Conservation (phyloP, 1,140 invertebrate genomes). For the Pollicipes pollicipes region DNA sequence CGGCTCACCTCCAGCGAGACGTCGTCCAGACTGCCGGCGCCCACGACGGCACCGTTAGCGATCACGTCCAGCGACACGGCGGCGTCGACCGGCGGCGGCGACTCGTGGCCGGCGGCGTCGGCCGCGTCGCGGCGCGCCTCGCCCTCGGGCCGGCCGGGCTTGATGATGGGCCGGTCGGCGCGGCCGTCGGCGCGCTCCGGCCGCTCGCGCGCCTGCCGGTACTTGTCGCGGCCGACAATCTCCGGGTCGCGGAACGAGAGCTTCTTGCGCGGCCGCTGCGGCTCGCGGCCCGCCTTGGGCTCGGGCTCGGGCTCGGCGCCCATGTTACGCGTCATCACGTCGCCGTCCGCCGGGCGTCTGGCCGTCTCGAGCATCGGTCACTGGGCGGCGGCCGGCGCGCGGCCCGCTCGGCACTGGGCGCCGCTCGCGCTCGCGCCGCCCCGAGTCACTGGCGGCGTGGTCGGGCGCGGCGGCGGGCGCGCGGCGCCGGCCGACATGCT, state of each 20-base stretch:
- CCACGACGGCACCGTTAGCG: background rate
- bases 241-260: constrained; percentile 67
- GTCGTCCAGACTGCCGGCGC: constrained; percentile 14
- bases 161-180: background rate
- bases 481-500: background rate
- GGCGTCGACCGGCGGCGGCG: no score
- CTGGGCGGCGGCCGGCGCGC: no score
- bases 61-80: background rate
- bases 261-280: constrained; percentile 53
- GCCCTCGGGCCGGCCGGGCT: background rate
- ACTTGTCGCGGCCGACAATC: constrained; percentile 32
- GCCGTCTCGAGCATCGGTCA: background rate
- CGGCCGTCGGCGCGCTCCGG: background rate
- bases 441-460: background rate
- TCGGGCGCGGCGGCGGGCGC: no score
- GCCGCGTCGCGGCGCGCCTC: background rate
- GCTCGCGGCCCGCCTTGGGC: background rate
- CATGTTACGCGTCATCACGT: background rate
- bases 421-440: background rate
- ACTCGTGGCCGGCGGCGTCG: no score
- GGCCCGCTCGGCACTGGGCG: no score
- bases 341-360: background rate
- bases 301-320: background rate
- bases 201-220: background rate
- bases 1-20: constrained; percentile 15